Evolutionary conservation across 2,113 vertebrate genomes (phyloP).

Genomic region (Chamaetylas fuelleborni): DNA sequence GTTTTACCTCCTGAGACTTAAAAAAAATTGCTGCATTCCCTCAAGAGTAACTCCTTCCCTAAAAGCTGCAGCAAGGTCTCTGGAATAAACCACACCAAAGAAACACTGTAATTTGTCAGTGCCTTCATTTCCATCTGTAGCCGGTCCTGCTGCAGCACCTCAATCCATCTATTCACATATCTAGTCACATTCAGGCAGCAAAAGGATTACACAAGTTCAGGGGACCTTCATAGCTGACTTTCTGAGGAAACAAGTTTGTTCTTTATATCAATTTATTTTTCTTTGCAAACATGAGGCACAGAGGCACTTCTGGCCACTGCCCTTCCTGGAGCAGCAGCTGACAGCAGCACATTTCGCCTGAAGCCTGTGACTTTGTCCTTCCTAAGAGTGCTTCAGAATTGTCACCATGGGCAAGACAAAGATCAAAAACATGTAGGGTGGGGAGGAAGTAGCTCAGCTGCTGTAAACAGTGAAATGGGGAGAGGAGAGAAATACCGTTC

Average conservation of each 20-base stretch:
- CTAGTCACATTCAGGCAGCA: not conserved
- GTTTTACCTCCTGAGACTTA: not conserved
- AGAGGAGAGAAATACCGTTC: not conserved
- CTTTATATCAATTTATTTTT: not conserved
- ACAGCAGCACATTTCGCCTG: not conserved
- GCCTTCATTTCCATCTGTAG: not conserved
- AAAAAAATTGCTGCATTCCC: not conserved
- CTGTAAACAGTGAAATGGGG: not conserved
- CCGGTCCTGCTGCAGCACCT: not conserved
- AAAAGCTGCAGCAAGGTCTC: not conserved
- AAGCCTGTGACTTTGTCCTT: not conserved
- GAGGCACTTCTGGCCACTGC: not conserved
- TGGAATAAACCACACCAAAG: not conserved
- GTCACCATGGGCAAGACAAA: not conserved
- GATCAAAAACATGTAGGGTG: not conserved
- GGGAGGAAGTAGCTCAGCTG: not conserved
- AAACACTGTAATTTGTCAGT: slow-evolving; percentile 14
- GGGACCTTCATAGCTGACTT: not conserved
- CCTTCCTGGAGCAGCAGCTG: not conserved
- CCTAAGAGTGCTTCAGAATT: not conserved
- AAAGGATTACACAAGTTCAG: not conserved
- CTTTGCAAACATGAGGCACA: not conserved
- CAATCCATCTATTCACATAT: slow-evolving; percentile 14
- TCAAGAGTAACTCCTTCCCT: not conserved
- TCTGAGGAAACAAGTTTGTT: not conserved